Percentiles rank a stretch among this genome's conserved stretches.
Evolutionary conservation across 2,113 vertebrate genomes (phyloP).

Genomic region (Amblyornis subalaris): DNA sequence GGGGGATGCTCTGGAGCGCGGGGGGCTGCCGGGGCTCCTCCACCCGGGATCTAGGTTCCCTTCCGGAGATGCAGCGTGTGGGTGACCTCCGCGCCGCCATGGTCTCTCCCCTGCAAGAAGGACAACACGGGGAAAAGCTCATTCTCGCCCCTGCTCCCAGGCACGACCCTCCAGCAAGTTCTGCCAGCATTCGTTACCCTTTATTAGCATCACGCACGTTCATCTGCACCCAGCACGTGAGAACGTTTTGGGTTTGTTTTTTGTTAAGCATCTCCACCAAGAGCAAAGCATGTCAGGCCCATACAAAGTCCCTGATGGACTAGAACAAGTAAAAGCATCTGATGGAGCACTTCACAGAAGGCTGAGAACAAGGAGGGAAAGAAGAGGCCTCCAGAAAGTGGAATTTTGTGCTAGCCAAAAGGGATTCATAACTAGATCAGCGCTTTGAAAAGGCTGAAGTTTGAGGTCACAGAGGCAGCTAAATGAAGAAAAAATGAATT

Average conservation of each 20-base stretch:
- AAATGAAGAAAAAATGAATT: neutral
- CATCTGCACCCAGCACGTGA: neutral
- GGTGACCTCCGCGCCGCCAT: slow-evolving; percentile 73
- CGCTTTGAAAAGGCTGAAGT: neutral
- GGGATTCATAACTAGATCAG: neutral
- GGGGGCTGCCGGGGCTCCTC: neutral
- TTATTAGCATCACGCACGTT: neutral
- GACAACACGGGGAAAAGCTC: neutral
- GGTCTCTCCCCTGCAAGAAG: slow-evolving; percentile 80
- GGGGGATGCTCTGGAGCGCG: neutral
- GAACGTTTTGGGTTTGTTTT: neutral
- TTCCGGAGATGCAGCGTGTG: slow-evolving; percentile 87
- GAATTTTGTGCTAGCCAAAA: neutral
- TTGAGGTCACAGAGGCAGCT: neutral
- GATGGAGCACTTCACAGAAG: neutral
- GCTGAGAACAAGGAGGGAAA: neutral
- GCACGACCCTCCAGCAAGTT: neutral
- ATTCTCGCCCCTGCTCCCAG: neutral
- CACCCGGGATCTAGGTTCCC: slow-evolving; percentile 79
- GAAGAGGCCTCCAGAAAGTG: neutral
- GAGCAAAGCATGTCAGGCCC: neutral
- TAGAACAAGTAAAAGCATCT: neutral
- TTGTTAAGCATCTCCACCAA: neutral
- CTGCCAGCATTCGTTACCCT: neutral
- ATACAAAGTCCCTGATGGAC: neutral